These are phyloP conservation scores for Macaria liturata DNA, from an alignment of 2,888 invertebrate genomes.

Conservation along the genomic window DNA sequence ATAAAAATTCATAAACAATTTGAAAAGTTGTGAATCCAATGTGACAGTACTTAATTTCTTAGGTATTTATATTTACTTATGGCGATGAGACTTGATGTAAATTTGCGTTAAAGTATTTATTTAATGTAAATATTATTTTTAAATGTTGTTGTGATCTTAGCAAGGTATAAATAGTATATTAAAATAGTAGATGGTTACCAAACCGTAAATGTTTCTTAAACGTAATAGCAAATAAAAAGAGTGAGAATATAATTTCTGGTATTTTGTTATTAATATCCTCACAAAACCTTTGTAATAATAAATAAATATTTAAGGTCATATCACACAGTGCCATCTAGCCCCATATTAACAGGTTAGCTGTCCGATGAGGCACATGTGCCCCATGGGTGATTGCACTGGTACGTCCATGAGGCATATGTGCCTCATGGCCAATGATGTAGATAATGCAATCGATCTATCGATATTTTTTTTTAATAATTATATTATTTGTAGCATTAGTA, in stretches of 20 bases:
- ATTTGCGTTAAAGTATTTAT: conserved; percentile 62
- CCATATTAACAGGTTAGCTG: too few species aligned
- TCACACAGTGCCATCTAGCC: too few species aligned
- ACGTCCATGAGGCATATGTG: too few species aligned
- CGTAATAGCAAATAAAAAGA: conserved; percentile 67
- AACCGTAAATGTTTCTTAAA: conserved; percentile 64
- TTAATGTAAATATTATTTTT: conserved; percentile 70
- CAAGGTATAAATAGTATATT: conserved; percentile 51
- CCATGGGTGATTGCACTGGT: too few species aligned
- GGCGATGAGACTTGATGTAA: conserved; percentile 63
- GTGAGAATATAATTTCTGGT: conserved; percentile 51
- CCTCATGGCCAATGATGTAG: too few species aligned
- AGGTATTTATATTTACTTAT: conserved; percentile 20
- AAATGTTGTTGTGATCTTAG: conserved; percentile 74
- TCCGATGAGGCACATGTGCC: too few species aligned
- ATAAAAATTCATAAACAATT: conserved; percentile 20
- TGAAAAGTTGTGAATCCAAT: conserved; percentile 13
- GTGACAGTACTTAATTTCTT: conserved; percentile 24
- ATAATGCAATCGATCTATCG: too few species aligned
- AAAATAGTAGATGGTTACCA: conserved; percentile 50
- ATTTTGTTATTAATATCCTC: too few species aligned
- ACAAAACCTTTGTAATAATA: too few species aligned
- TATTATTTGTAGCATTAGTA: too few species aligned
- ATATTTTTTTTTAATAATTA: too few species aligned
- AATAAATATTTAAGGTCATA: too few species aligned